A percentile compares a stretch with the other conserved stretches of the same genome.
Evolutionary conservation across 2,113 vertebrate genomes (phyloP).

Genomic region (Eidolon helvum): DNA sequence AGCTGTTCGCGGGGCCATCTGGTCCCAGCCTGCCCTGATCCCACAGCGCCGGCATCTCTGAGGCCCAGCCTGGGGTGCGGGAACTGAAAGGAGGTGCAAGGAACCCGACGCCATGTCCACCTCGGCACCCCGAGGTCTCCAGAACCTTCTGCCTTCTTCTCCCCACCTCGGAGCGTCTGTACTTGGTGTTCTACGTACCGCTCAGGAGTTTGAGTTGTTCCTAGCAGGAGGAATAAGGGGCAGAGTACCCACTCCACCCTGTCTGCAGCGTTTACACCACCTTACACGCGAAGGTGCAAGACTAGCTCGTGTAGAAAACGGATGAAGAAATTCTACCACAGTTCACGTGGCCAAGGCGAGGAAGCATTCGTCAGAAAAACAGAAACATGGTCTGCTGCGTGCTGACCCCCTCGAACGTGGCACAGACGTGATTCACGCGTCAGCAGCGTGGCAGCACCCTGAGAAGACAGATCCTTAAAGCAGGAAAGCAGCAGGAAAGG

Average conservation of each 20-base stretch:
- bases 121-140: not conserved
- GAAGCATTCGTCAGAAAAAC: not conserved
- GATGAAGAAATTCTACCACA: not conserved
- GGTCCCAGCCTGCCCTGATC: not conserved
- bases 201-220: not conserved
- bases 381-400: not conserved
- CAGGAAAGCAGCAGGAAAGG: not conserved
- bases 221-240: not conserved
- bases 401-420: too few relatives aligned
- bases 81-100: not conserved
- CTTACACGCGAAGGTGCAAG: not conserved
- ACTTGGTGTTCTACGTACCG: not conserved
- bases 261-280: not conserved
- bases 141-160: not conserved
- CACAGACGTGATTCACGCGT: not conserved
- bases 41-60: not conserved
- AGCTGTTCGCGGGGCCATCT: not conserved
- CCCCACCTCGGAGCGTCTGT: not conserved
- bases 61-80: not conserved
- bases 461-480: not conserved
- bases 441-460: not conserved
- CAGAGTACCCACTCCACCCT: not conserved
- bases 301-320: not conserved
- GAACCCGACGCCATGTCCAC: not conserved
- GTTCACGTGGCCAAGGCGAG: not conserved